These are phyloP conservation scores for Amiota mariae DNA, from an alignment of 2,888 invertebrate genomes.

Conservation along the genomic window DNA sequence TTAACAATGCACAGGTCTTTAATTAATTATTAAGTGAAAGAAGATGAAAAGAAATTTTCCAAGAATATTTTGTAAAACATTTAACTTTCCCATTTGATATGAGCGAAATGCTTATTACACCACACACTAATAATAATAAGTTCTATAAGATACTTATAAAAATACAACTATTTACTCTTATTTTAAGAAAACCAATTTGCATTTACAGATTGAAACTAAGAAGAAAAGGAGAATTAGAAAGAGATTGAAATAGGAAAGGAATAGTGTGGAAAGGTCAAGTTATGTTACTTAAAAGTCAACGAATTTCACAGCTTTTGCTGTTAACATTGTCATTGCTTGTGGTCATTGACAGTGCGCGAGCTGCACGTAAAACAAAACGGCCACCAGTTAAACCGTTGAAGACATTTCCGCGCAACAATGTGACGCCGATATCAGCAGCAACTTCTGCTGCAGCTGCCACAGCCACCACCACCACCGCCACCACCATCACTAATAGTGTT, in stretches of 20 bases:
- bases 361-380: conserved; percentile 71
- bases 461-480: conserved; percentile 30
- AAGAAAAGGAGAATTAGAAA: not conserved
- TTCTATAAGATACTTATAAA: too few species aligned
- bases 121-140: not conserved
- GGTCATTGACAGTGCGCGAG: conserved; percentile 57
- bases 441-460: conserved; percentile 39
- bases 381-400: conserved; percentile 72
- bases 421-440: conserved; percentile 65
- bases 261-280: conserved; percentile 24
- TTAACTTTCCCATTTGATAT: conserved; percentile 41
- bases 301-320: conserved; percentile 2
- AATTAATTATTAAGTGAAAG: conserved; percentile 59
- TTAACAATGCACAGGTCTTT: conserved; percentile 50
- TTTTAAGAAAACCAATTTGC: conserved; percentile 36
- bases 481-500: conserved; percentile 32
- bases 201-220: conserved; percentile 35
- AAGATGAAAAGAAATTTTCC: not conserved
- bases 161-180: not conserved
- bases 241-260: not conserved
- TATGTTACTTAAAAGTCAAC: conserved; percentile 42
- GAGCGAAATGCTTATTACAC: conserved; percentile 52
- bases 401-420: conserved; percentile 72
- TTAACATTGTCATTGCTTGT: conserved; percentile 39
- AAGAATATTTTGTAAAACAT: conserved; percentile 1